Conservation (phyloP, 30 jellyfish, hydroid and myxozoan species). For the Rhopilema esculentum region DNA sequence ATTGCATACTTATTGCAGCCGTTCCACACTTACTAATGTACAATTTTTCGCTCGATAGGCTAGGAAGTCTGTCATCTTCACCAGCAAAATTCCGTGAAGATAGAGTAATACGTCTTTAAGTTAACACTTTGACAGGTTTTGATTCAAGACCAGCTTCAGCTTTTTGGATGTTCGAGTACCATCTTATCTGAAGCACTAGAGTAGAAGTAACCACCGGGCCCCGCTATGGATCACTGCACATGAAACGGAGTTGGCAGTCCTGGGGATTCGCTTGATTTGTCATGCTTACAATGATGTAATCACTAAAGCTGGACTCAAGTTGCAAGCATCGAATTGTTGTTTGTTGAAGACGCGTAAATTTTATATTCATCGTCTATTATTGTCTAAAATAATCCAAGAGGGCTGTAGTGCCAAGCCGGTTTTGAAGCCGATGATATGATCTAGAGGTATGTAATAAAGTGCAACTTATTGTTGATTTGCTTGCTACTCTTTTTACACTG, state of each 20-base stretch:
- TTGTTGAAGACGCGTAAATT: constrained; percentile 31
- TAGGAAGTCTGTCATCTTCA: too few relatives aligned
- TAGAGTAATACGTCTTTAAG: background rate
- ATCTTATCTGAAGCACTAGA: background rate
- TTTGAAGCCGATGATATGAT: constrained; percentile 11
- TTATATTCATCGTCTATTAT: background rate
- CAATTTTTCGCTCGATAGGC: too few relatives aligned
- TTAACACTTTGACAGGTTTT: background rate
- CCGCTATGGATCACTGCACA: constrained; percentile 47
- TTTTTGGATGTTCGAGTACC: background rate
- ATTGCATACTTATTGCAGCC: too few relatives aligned
- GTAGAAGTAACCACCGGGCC: background rate
- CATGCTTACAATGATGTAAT: constrained; percentile 71
- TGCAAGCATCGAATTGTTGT: constrained; percentile 49
- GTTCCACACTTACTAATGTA: too few relatives aligned
- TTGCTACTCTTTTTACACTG: background rate
- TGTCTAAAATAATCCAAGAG: background rate
- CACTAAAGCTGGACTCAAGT: constrained; percentile 64
- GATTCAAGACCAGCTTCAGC: background rate
- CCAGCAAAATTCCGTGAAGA: background rate
- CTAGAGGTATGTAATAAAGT: background rate
- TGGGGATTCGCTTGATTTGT: constrained; percentile 37
- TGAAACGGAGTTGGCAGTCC: constrained; percentile 56
- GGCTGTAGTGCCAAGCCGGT: background rate
- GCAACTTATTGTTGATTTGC: background rate